These are phyloP conservation scores for Lytechinus pictus DNA, from an alignment of 35 echinoderm and acorn worm species.

Conservation along the genomic window DNA sequence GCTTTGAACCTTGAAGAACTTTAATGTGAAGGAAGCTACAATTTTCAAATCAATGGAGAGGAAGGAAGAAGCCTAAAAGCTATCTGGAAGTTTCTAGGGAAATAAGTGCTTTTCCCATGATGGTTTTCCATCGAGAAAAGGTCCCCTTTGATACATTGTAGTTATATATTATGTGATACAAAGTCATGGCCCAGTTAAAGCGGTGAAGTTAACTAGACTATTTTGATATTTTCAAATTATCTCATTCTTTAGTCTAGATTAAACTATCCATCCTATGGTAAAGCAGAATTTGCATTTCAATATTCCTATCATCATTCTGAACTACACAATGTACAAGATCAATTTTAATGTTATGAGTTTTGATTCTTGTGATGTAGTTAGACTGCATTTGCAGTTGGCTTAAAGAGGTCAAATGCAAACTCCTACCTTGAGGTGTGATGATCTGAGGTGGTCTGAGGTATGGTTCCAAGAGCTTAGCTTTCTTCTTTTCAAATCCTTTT, in stretches of 20 bases:
- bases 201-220: not conserved
- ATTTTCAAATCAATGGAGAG: not conserved
- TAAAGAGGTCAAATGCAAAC: not conserved
- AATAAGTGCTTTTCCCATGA: not conserved
- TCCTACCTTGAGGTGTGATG: slow-evolving; percentile 42
- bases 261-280: too few relatives aligned
- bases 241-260: too few relatives aligned
- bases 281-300: too few relatives aligned
- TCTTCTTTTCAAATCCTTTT: slow-evolving; percentile 81
- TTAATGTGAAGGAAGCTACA: not conserved
- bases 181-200: not conserved
- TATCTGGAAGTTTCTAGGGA: slow-evolving; percentile 1
- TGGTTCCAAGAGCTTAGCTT: slow-evolving; percentile 67
- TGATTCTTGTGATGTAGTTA: too few relatives aligned
- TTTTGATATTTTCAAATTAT: too few relatives aligned
- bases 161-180: not conserved
- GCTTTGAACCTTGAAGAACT: not conserved
- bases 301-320: too few relatives aligned
- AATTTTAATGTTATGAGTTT: too few relatives aligned
- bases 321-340: too few relatives aligned
- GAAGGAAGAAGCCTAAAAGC: not conserved
- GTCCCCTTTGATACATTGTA: not conserved
- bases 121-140: not conserved
- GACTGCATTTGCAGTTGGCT: too few relatives aligned
- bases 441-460: slow-evolving; percentile 51